Evolutionary conservation across 1,140 invertebrate species (phyloP), one percentile per base, ranked within the genome.

Genomic region (Bradysia coprophila): DNA sequence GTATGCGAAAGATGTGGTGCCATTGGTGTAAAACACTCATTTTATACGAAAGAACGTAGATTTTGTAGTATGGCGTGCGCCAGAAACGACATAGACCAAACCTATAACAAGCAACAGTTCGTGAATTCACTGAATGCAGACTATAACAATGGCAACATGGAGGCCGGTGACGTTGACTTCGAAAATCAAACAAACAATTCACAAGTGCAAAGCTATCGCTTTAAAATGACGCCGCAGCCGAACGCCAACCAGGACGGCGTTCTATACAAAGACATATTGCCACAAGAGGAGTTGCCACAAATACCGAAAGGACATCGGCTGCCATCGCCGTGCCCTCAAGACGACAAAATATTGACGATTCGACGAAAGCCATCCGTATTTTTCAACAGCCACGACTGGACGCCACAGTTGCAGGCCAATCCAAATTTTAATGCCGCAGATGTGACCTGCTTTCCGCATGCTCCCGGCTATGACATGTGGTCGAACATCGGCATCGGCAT

Each of bases 401-500:
- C 78, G 20, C 67, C 74, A 19, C 76, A 85, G 49, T 61, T 95
- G 2, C n/a, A n/a, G n/a, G 69, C 72, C 49, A 73, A 79, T 45
- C 71, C 73, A 45, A 73, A 77, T 48, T 89, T 91, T 56, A 67
- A 75, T 43, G 88, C 87, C 15, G 89, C 87, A 10, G 79, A 88
- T 34, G 89, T 95, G 8, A 81, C 79, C 33, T 81, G 83, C 56
- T 95, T 95, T 57, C 81, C 78, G 59, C 88, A 93, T 71, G 89
- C 85, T 4, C 88, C 90, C 1, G 77, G 93, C 56, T 74, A 79
- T 44, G 85, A 93, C 51, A 81, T 84, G 57, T 97, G 91, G 90
- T 84, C 92, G 48, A 88, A 82, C 52, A 84, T 94, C 43, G 81
- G 81, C 46, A 78, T 87, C 43, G 89, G 89, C 16, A 92, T 95